phyloP scores from a whole-genome alignment of 2,888 invertebrate genomes.

The Deroplatys truncata region DNA sequence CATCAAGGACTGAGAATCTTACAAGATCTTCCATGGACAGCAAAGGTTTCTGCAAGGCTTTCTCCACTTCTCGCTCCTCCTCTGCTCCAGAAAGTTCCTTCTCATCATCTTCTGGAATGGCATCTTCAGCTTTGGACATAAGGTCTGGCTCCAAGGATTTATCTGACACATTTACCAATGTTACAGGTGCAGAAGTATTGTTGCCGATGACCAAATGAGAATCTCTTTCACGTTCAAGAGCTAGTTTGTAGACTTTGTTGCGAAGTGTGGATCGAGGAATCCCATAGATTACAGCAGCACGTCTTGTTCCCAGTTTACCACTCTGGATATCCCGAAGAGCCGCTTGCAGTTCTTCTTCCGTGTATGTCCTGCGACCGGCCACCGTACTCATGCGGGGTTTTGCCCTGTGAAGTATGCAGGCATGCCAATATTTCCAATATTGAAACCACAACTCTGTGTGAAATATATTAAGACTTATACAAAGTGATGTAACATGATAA shows the following conservation, averaged over 20 bases:
- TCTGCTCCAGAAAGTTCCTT: conserved; percentile 56
- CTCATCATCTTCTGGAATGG: conserved; percentile 47
- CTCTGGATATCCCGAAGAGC: conserved; percentile 93
- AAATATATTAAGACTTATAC: background rate
- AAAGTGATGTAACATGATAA: background rate
- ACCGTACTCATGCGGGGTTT: conserved; percentile 56
- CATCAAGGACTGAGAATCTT: conserved; percentile 42
- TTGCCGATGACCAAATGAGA: conserved; percentile 37
- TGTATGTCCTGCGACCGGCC: conserved; percentile 74
- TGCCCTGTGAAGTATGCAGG: conserved; percentile 53
- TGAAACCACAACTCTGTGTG: background rate
- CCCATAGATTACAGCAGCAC: conserved; percentile 93
- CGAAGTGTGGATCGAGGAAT: conserved; percentile 94
- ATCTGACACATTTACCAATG: background rate
- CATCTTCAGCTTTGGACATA: background rate
- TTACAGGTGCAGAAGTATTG: conserved; percentile 15
- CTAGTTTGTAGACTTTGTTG: conserved; percentile 86
- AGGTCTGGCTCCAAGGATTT: conserved; percentile 29
- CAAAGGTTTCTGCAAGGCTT: conserved; percentile 53
- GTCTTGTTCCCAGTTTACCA: conserved; percentile 85
- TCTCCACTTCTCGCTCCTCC: conserved; percentile 57
- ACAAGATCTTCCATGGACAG: conserved; percentile 57
- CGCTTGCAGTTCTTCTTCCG: conserved; percentile 90
- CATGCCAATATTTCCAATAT: background rate
- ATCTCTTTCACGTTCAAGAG: conserved; percentile 66